Base-by-base conservation (phyloP, 2,797 vertebrate species). In the Eidolon dupreanum region DNA sequence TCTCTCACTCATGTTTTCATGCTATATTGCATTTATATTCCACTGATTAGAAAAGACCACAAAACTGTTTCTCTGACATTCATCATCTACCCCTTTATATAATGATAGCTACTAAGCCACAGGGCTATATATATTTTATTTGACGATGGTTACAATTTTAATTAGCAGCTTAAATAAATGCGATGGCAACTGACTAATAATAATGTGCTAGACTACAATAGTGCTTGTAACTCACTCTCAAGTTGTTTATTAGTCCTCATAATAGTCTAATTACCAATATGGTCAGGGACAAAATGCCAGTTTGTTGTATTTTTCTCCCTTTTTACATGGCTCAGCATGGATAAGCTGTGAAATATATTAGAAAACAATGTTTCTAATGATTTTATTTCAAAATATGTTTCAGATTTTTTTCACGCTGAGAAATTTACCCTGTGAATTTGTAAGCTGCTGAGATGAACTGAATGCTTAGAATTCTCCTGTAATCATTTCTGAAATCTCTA, bases 311-410 rank as follows among this genome's bases (percentile, higher is more conserved):
- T 97, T 97, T 75, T 93, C 24, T 38, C 68, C 11, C 24, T 87
- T 97, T 96, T 96, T 95, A 90, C 33, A 81, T 81, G 83, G 83
- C 68, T 98, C 97, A 97, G 94, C 96, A 97, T 95, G 91, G 96
- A 85, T 96, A 97, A 98, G 88, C 88, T 90, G 66, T 63, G 93
- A 97, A 98, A 98, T 91, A 36, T 90, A 97, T 96, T 96, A 95
- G 91, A 98, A 98, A 98, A 90, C 84, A 96, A 46, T 92, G 61
- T 94, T 97, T 96, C 93, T 94, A 97, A 98, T 97, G 66, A 87
- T 78, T 97, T 97, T 93, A 89, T 97, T 98, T 97, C 78, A 96
- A 98, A 98, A 97, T 90, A 68, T 38, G 70, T 96, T 97, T 97
- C 70, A 96, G 55, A 63, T 94, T 87, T 71, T 71, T 49, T 90